Conservation (phyloP, 2,113 vertebrate species). For the Bostrychus sinensis region DNA sequence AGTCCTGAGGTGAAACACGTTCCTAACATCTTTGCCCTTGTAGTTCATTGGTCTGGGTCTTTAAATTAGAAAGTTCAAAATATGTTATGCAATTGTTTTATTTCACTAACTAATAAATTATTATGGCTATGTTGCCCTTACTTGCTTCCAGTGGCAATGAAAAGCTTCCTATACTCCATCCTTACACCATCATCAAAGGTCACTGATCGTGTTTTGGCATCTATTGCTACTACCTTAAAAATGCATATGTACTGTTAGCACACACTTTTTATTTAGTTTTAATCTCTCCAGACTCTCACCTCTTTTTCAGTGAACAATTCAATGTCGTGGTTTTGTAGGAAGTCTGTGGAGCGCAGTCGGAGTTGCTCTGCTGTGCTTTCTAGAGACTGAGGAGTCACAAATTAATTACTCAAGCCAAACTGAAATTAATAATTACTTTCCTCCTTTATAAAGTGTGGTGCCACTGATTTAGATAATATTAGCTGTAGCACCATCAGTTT, state of each 20-base stretch:
- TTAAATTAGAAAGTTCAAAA: slow-evolving; percentile 29
- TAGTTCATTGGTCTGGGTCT: slow-evolving; percentile 93
- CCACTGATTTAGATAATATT: no score
- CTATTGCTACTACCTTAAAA: slow-evolving; percentile 87
- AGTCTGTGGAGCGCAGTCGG: slow-evolving; percentile 88
- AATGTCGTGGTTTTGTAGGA: slow-evolving; percentile 90
- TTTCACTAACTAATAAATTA: not conserved
- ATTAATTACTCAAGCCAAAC: slow-evolving; percentile 36
- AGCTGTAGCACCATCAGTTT: no score
- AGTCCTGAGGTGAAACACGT: slow-evolving; percentile 89
- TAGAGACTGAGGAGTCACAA: slow-evolving; percentile 83
- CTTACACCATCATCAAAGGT: slow-evolving; percentile 93
- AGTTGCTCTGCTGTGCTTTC: slow-evolving; percentile 94
- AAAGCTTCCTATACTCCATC: slow-evolving; percentile 95
- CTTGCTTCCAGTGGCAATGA: slow-evolving; percentile 95
- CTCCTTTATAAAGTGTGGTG: no score
- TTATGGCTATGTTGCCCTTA: slow-evolving; percentile 62
- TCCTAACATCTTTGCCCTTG: slow-evolving; percentile 92
- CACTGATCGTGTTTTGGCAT: slow-evolving; percentile 87
- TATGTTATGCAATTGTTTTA: not conserved
- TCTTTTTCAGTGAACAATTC: slow-evolving; percentile 94
- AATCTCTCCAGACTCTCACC: slow-evolving; percentile 70
- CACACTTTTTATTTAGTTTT: not conserved
- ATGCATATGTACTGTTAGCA: not conserved
- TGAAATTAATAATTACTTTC: not conserved